Percentiles rank a stretch among this genome's conserved stretches.
phyloP scores from a whole-genome alignment of 2,797 vertebrate species.

The Sebastes minor region DNA sequence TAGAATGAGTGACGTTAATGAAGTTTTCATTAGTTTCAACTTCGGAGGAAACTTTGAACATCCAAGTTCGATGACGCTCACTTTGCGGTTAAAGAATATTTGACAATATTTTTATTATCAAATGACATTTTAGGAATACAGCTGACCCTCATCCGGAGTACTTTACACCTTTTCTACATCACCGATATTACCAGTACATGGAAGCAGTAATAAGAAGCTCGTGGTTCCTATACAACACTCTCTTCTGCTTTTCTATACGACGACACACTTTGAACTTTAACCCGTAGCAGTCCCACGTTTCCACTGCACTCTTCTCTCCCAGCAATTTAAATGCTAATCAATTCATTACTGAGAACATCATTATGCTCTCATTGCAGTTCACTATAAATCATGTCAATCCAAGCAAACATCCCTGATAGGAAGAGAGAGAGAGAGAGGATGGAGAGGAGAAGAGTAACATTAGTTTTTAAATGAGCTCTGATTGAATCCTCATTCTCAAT shows the following conservation, averaged over 20 bases:
- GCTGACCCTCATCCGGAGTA: background rate
- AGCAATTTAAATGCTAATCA: conserved; percentile 74
- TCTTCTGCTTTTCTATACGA: background rate
- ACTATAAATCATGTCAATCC: conserved; percentile 52
- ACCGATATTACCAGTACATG: background rate
- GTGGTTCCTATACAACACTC: background rate
- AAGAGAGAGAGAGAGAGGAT: background rate
- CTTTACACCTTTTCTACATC: background rate
- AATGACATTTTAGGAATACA: background rate
- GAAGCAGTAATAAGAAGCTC: background rate
- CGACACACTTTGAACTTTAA: conserved; percentile 22
- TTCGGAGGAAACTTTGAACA: background rate
- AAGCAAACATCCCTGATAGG: conserved; percentile 36
- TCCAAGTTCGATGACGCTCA: background rate
- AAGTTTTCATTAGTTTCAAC: conserved; percentile 6
- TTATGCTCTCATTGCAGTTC: conserved; percentile 48
- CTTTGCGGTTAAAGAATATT: background rate
- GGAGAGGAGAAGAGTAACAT: conserved; percentile 32
- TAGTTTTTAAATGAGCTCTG: conserved; percentile 59
- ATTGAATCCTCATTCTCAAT: conserved; percentile 67
- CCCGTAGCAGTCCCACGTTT: background rate
- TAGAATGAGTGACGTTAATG: background rate
- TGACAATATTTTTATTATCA: background rate
- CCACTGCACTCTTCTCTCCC: background rate
- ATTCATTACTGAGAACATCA: conserved; percentile 65